Evolutionary conservation across 53 echinoderm and acorn worm species (phyloP).

Genomic region (Antedon mediterranea): DNA sequence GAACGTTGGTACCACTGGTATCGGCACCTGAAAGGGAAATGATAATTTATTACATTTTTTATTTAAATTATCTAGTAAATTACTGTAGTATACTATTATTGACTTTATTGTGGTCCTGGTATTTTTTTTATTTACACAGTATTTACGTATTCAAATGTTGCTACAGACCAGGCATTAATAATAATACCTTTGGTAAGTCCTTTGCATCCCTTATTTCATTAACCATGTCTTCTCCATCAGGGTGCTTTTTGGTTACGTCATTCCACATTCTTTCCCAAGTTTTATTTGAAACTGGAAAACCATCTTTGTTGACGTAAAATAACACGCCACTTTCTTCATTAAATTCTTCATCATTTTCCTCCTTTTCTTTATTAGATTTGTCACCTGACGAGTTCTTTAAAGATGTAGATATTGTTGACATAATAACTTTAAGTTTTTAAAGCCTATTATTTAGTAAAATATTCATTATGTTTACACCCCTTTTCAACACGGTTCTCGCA

Average conservation of each 20-base stretch:
- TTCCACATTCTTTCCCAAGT: constrained; percentile 80
- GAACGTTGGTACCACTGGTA: constrained; percentile 56
- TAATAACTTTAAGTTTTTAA: background rate
- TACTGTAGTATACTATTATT: too few species aligned
- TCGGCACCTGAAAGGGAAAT: constrained; percentile 14
- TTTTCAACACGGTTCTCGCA: background rate
- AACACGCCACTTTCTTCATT: constrained; percentile 44
- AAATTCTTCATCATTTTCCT: constrained; percentile 14
- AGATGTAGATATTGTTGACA: background rate
- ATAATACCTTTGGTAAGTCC: constrained; percentile 63
- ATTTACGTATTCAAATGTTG: too few species aligned
- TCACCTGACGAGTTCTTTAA: background rate
- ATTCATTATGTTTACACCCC: background rate
- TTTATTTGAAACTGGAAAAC: constrained; percentile 55
- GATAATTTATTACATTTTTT: background rate
- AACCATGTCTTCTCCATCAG: constrained; percentile 54
- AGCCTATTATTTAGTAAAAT: too few species aligned
- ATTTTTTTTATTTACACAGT: too few species aligned
- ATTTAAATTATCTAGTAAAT: too few species aligned
- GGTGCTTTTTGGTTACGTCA: constrained; percentile 65
- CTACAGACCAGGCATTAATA: too few species aligned
- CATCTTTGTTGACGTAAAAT: constrained; percentile 92
- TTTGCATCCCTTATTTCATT: constrained; percentile 41
- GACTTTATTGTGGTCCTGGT: too few species aligned
- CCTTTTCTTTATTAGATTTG: constrained; percentile 2